A percentile compares a stretch with the other conserved stretches of the same genome.
Evolutionary conservation across 1,140 invertebrate species (phyloP).

Genomic region (Acromyrmex charruanus): DNA sequence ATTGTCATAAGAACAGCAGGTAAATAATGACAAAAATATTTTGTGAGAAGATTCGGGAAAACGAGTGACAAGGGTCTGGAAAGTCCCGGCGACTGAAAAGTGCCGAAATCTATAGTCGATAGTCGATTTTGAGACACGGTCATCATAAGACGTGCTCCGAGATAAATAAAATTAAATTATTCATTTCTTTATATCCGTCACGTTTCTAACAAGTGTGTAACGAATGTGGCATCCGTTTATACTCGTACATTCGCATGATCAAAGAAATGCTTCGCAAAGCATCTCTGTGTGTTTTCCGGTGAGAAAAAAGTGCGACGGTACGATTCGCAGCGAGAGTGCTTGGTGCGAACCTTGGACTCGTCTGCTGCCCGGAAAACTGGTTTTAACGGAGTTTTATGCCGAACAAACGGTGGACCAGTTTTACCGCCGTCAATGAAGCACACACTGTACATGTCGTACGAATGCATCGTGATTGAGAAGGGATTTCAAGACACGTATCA

Average conservation of each 20-base stretch:
- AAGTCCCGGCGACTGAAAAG: too few relatives aligned
- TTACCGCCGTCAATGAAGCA: conserved; percentile 71
- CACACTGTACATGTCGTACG: conserved; percentile 67
- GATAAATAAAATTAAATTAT: too few relatives aligned
- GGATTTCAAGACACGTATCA: conserved; percentile 41
- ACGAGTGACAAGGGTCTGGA: too few relatives aligned
- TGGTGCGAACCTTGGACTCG: background rate
- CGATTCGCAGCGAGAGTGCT: background rate
- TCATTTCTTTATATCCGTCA: too few relatives aligned
- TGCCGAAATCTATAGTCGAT: too few relatives aligned
- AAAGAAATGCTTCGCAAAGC: background rate
- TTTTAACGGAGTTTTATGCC: conserved; percentile 74
- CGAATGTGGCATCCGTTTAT: background rate
- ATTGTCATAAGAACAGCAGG: too few relatives aligned
- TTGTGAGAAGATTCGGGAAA: too few relatives aligned
- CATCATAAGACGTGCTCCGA: too few relatives aligned
- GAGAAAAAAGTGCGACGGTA: conserved; percentile 11
- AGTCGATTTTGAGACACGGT: too few relatives aligned
- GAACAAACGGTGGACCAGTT: conserved; percentile 70
- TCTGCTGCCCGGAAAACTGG: conserved; percentile 63
- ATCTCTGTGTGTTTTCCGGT: conserved; percentile 1
- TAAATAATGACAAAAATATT: too few relatives aligned
- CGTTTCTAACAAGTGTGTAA: background rate
- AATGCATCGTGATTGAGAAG: conserved; percentile 38
- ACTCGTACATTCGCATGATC: background rate